These are phyloP conservation scores for Ricordea florida DNA, from an alignment of 92 coral and sea anemone species.

Conservation along the genomic window DNA sequence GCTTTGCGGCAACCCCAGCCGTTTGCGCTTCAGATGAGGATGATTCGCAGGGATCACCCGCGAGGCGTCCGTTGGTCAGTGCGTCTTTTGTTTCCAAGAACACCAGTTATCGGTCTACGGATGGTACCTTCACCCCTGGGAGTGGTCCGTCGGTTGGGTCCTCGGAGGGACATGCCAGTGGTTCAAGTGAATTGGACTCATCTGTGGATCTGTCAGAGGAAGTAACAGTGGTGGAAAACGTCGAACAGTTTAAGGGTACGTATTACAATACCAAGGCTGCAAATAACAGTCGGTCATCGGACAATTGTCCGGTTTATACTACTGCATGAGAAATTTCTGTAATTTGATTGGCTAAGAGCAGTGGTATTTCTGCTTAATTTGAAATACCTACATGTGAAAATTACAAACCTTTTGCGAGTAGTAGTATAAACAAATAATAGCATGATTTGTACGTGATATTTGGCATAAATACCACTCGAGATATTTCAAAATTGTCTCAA, in stretches of 20 bases:
- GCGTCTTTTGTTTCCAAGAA: slow-evolving; percentile 37
- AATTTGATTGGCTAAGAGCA: too few relatives aligned
- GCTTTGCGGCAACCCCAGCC: slow-evolving; percentile 75
- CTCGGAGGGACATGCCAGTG: slow-evolving; percentile 20
- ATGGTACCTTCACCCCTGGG: slow-evolving; percentile 62
- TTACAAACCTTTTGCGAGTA: too few relatives aligned
- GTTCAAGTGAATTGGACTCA: slow-evolving; percentile 23
- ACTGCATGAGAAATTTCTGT: too few relatives aligned
- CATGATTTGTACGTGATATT: too few relatives aligned
- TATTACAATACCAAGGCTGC: neutral
- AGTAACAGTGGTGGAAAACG: slow-evolving; percentile 44
- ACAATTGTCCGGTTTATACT: too few relatives aligned
- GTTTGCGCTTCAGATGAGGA: slow-evolving; percentile 44
- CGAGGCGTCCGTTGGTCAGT: neutral
- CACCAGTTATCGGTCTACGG: slow-evolving; percentile 24
- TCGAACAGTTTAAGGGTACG: slow-evolving; percentile 16
- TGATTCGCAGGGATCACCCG: neutral
- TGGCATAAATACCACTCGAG: too few relatives aligned
- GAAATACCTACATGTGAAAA: too few relatives aligned
- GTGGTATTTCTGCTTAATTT: too few relatives aligned
- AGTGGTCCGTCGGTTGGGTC: slow-evolving; percentile 10
- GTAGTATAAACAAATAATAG: too few relatives aligned
- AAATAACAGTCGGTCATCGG: too few relatives aligned
- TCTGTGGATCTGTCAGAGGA: slow-evolving; percentile 54
- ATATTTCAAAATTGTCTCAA: too few relatives aligned